Evolutionary conservation across 2,888 invertebrate species (phyloP).

Genomic region (Cantharis lateralis): DNA sequence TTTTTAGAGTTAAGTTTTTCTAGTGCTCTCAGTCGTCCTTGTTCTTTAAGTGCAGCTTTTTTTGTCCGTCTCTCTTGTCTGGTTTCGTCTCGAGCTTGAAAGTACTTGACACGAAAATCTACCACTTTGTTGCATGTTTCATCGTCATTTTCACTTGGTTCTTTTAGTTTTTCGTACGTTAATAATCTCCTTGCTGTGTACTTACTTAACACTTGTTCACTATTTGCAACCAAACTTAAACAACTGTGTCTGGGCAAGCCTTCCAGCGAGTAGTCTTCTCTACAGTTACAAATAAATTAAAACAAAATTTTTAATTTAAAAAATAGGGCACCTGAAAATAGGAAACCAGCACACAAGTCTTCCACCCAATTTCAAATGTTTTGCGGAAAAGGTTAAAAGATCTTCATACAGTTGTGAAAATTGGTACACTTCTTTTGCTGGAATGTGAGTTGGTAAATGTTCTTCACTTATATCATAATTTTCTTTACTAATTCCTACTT

Average conservation of each 20-base stretch:
- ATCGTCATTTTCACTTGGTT: conserved; percentile 53
- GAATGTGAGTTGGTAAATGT: conserved; percentile 73
- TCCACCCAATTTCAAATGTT: conserved; percentile 74
- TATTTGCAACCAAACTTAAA: conserved; percentile 77
- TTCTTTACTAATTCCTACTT: conserved; percentile 70
- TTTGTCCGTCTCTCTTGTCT: conserved; percentile 61
- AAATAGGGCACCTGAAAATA: conserved; percentile 68
- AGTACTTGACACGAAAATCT: conserved; percentile 72
- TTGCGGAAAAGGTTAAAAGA: conserved; percentile 81
- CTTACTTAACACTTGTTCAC: conserved; percentile 85
- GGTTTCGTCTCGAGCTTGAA: conserved; percentile 68
- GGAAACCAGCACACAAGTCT: conserved; percentile 96
- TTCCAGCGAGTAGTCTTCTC: conserved; percentile 72
- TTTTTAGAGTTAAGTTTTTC: conserved; percentile 20
- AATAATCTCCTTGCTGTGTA: conserved; percentile 82
- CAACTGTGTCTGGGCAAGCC: conserved; percentile 82
- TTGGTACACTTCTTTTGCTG: conserved; percentile 84
- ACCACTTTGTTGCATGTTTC: conserved; percentile 53
- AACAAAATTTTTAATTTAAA: conserved; percentile 3
- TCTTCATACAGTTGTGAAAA: conserved; percentile 83
- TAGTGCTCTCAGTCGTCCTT: conserved; percentile 44
- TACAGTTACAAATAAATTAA: conserved; percentile 49
- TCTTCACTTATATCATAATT: conserved; percentile 68
- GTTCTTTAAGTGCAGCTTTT: conserved; percentile 39
- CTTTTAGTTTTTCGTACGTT: conserved; percentile 78